Evolutionary conservation across 2,888 invertebrate genomes (phyloP).

Genomic region (Diabrotica balteata): DNA sequence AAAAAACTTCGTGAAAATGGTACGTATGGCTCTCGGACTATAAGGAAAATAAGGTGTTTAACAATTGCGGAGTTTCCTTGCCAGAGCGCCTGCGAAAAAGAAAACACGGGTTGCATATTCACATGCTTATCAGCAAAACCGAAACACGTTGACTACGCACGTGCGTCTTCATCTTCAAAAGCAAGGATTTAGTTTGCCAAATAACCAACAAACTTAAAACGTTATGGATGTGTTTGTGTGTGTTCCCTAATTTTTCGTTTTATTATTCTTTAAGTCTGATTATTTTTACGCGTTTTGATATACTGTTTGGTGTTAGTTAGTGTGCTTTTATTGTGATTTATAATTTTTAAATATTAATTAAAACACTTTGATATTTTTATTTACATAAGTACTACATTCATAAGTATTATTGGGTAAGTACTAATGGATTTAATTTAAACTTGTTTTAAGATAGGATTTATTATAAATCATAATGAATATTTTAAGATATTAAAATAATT

Average conservation of each 20-base stretch:
- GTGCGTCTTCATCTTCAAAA: not conserved
- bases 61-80: too few species aligned
- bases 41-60: too few species aligned
- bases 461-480: not conserved
- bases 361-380: not conserved
- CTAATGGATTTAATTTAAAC: not conserved
- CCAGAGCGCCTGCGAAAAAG: not conserved
- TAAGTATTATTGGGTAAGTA: not conserved
- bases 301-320: constrained; percentile 24
- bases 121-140: constrained; percentile 7
- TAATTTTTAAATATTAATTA: not conserved
- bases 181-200: constrained; percentile 6
- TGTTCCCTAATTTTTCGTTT: constrained; percentile 7
- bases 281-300: constrained; percentile 19
- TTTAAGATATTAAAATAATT: too few species aligned
- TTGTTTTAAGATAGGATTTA: not conserved
- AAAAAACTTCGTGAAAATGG: too few species aligned
- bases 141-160: constrained; percentile 15
- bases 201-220: not conserved
- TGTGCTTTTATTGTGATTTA: not conserved
- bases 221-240: constrained; percentile 9
- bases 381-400: too few species aligned
- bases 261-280: constrained; percentile 7
- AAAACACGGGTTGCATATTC: constrained; percentile 4
- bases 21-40: too few species aligned